Evolutionary conservation across 2,888 invertebrate species (phyloP).

Genomic region (Allophyes oxyacanthae): DNA sequence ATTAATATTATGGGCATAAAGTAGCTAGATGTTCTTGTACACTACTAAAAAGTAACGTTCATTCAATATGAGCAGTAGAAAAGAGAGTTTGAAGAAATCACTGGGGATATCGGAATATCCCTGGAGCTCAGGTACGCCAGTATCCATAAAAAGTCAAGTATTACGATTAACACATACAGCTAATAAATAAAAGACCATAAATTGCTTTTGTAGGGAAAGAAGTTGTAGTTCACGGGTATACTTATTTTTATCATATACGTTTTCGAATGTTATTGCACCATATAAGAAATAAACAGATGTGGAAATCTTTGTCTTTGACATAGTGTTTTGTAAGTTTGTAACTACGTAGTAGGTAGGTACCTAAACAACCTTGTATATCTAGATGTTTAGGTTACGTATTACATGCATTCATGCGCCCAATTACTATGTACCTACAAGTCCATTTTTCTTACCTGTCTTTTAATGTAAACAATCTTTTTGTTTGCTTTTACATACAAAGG

Average conservation of each 20-base stretch:
- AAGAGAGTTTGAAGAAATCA: conserved; percentile 71
- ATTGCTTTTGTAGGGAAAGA: conserved; percentile 1
- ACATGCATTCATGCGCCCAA: neutral
- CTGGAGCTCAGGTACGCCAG: conserved; percentile 78
- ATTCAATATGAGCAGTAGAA: conserved; percentile 67
- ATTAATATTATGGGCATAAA: conserved; percentile 10
- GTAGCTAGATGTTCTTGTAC: neutral
- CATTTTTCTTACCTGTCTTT: too few species aligned
- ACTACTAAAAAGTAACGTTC: conserved; percentile 1
- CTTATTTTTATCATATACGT: neutral
- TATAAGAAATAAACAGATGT: neutral
- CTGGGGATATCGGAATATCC: conserved; percentile 76
- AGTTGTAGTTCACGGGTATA: neutral
- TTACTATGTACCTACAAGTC: too few species aligned
- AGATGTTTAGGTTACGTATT: conserved; percentile 1
- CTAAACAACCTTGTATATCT: conserved; percentile 15
- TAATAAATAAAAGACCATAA: conserved; percentile 18
- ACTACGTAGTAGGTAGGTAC: conserved; percentile 33
- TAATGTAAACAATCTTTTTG: too few species aligned
- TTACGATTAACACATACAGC: neutral
- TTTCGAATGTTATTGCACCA: conserved; percentile 4
- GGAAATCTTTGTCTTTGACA: conserved; percentile 21
- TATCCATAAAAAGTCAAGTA: conserved; percentile 15
- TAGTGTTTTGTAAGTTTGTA: conserved; percentile 29
- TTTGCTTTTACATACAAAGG: too few species aligned